A percentile compares a stretch with the other conserved stretches of the same genome.
These are phyloP conservation scores for Hemichromis elongatus DNA, from an alignment of 2,113 vertebrate species.

Conservation along the genomic window DNA sequence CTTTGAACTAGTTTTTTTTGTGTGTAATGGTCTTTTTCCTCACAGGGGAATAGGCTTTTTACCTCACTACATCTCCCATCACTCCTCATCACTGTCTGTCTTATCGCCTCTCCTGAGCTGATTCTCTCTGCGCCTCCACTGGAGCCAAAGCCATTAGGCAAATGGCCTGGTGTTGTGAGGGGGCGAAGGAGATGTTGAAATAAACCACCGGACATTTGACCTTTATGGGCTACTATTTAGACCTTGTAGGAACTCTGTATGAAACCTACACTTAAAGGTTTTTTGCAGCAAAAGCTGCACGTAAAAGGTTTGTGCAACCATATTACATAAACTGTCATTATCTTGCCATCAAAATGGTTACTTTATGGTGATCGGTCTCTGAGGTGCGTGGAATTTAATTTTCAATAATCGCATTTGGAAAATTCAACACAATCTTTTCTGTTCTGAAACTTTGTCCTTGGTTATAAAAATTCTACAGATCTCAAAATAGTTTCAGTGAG, in stretches of 20 bases:
- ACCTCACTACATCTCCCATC: constrained; percentile 13
- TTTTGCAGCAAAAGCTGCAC: not conserved
- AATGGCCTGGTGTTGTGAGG: constrained; percentile 4
- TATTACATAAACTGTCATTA: not conserved
- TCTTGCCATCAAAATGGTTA: not conserved
- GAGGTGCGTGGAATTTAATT: not conserved
- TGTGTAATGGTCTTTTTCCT: constrained; percentile 4
- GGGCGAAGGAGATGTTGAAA: constrained; percentile 23
- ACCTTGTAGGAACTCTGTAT: not conserved
- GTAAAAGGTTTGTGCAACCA: not conserved
- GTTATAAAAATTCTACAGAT: not conserved
- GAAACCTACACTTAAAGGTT: not conserved
- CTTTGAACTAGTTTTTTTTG: not conserved
- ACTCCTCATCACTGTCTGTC: not conserved
- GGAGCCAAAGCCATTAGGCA: constrained; percentile 9
- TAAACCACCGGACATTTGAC: constrained; percentile 9
- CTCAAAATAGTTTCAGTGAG: not conserved
- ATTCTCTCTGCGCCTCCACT: not conserved
- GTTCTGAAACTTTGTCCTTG: accelerated
- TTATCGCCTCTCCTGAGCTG: not conserved
- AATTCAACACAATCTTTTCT: not conserved
- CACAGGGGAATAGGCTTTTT: not conserved
- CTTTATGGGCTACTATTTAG: not conserved
- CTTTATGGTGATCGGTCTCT: not conserved
- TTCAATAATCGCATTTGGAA: not conserved